A percentile compares a stretch with the other conserved stretches of the same genome.
phyloP scores from a whole-genome alignment of 2,888 invertebrate genomes.

The Calameuta filiformis region DNA sequence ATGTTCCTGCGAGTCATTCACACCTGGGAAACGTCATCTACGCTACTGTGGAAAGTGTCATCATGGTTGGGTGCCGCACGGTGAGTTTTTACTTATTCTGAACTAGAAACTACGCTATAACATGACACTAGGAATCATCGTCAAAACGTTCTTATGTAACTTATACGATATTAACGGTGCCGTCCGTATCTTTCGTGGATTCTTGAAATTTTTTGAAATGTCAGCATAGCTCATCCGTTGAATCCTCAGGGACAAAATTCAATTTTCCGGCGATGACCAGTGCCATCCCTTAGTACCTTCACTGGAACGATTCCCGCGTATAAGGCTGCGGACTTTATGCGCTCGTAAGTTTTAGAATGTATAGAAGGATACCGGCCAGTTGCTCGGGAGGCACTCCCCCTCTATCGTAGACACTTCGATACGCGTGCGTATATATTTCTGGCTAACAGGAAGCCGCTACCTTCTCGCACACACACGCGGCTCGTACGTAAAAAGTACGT shows the following conservation, averaged over 20 bases:
- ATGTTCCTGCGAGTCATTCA: constrained; percentile 77
- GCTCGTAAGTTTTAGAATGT: constrained; percentile 58
- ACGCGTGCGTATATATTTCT: not conserved
- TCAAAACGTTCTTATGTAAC: not conserved
- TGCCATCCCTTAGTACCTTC: constrained; percentile 42
- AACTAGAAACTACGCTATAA: not conserved
- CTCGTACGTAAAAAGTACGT: constrained; percentile 1
- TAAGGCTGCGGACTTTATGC: constrained; percentile 58
- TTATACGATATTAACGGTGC: not conserved
- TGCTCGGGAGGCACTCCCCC: not conserved
- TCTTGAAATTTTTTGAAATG: constrained; percentile 46
- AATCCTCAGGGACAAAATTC: constrained; percentile 63
- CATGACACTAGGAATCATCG: not conserved
- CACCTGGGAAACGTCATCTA: constrained; percentile 75
- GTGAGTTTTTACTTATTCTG: constrained; percentile 67
- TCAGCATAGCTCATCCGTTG: constrained; percentile 59
- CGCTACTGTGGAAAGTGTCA: constrained; percentile 78
- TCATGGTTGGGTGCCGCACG: constrained; percentile 81
- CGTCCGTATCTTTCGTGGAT: not conserved
- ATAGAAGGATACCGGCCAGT: constrained; percentile 27
- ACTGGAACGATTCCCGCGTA: constrained; percentile 20
- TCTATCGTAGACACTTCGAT: not conserved
- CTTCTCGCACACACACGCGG: not conserved
- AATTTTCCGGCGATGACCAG: constrained; percentile 65
- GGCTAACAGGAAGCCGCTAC: not conserved